Percentiles rank a stretch among this genome's conserved stretches.
phyloP scores from a whole-genome alignment of 2,888 invertebrate genomes.

The Neelides folsomi region DNA sequence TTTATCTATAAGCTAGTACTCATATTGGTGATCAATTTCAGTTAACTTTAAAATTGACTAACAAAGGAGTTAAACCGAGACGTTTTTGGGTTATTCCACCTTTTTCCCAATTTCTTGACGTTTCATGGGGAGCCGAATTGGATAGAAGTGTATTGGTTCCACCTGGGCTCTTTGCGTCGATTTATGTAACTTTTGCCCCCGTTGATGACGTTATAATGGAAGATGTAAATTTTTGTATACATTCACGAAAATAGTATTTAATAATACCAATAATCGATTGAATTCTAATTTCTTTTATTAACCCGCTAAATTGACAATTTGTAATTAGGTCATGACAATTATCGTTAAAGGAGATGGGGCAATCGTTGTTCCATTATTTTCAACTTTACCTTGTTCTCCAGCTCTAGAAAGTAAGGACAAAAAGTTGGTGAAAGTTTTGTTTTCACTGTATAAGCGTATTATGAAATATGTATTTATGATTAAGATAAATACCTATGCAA shows the following conservation, averaged over 20 bases:
- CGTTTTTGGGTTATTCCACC: conserved; percentile 18
- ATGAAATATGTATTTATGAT: no score
- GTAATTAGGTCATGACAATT: conserved; percentile 4
- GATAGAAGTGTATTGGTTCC: conserved; percentile 7
- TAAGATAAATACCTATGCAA: no score
- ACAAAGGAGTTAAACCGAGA: conserved; percentile 15
- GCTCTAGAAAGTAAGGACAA: conserved; percentile 18
- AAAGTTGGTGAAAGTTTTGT: no score
- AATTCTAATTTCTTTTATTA: no score
- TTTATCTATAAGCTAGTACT: not conserved
- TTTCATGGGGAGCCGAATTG: conserved; percentile 9
- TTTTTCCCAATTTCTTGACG: conserved; percentile 10
- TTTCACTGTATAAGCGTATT: no score
- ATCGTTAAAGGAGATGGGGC: conserved; percentile 19
- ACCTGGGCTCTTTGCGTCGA: conserved; percentile 11
- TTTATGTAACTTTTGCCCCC: conserved; percentile 12
- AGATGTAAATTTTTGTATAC: no score
- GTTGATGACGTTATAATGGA: conserved; percentile 9
- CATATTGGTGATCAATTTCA: no score
- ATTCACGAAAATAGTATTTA: no score
- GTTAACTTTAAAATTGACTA: conserved; percentile 6
- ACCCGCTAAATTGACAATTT: no score
- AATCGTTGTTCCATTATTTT: conserved; percentile 19
- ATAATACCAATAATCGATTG: no score
- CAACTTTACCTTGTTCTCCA: conserved; percentile 5